Evolutionary conservation across 2,113 vertebrate genomes (phyloP).

Genomic region (Andinoacara biseriatus): DNA sequence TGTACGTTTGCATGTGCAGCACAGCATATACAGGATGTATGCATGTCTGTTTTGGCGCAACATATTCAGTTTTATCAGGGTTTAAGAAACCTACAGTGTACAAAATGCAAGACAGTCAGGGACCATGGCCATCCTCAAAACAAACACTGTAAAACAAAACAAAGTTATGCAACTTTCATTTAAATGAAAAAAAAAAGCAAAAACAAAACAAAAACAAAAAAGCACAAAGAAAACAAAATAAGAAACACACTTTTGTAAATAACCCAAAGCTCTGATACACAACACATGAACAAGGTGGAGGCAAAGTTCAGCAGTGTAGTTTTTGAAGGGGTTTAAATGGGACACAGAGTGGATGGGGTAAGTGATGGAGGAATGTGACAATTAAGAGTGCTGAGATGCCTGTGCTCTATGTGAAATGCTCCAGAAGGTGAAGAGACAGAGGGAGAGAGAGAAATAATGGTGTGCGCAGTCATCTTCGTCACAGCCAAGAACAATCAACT

Average conservation of each 20-base stretch:
- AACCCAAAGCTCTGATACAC: conserved; percentile 54
- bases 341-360: conserved; percentile 22
- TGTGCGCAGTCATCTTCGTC: conserved; percentile 60
- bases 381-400: conserved; percentile 32
- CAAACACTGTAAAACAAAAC: conserved; percentile 65
- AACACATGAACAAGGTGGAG: conserved; percentile 46
- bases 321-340: conserved; percentile 6
- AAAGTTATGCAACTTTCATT: conserved; percentile 58
- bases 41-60: background rate
- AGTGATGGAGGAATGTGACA: conserved; percentile 14
- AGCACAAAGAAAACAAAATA: conserved; percentile 46
- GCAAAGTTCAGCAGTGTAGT: conserved; percentile 43
- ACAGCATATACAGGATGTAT: background rate
- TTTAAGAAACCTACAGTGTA: conserved; percentile 36
- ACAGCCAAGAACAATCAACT: conserved; percentile 37
- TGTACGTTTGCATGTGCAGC: background rate
- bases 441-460: conserved; percentile 55
- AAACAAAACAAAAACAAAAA: conserved; percentile 53
- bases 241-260: conserved; percentile 38
- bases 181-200: conserved; percentile 43
- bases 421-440: conserved; percentile 29
- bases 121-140: conserved; percentile 65
- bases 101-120: conserved; percentile 58
- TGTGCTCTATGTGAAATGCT: conserved; percentile 1
- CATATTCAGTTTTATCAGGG: background rate